phyloP scores from a whole-genome alignment of 1,140 invertebrate species.

The Cherax quadricarinatus region DNA sequence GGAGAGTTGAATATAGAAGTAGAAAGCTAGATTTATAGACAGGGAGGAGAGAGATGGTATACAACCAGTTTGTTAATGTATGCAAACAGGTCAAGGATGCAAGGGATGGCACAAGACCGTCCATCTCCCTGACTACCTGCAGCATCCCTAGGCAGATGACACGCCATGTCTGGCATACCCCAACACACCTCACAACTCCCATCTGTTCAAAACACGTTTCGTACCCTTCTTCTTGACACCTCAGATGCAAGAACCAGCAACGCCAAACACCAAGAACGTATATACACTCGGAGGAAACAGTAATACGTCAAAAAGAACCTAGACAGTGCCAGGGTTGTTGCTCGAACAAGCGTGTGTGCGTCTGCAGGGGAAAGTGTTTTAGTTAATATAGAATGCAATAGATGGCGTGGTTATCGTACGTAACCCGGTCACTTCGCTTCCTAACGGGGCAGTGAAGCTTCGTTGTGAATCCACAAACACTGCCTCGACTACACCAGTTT shows the following conservation, averaged over 20 bases:
- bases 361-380: background rate
- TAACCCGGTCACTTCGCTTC: background rate
- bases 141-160: too few relatives aligned
- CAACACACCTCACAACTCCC: too few relatives aligned
- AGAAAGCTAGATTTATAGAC: background rate
- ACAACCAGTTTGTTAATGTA: background rate
- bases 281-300: too few relatives aligned
- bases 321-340: too few relatives aligned
- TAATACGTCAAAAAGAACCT: too few relatives aligned
- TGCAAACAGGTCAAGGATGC: background rate
- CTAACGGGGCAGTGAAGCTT: background rate
- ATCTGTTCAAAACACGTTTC: too few relatives aligned
- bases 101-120: background rate
- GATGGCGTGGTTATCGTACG: background rate
- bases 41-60: background rate
- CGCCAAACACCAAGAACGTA: too few relatives aligned
- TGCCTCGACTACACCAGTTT: background rate
- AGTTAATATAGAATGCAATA: background rate
- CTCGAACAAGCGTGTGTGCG: too few relatives aligned
- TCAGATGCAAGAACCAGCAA: too few relatives aligned
- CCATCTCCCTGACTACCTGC: background rate
- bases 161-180: too few relatives aligned
- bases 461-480: background rate
- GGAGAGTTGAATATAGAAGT: too few relatives aligned
- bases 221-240: too few relatives aligned